Evolutionary conservation across 2,113 vertebrate genomes (phyloP).

Genomic region (Ursus arctos): DNA sequence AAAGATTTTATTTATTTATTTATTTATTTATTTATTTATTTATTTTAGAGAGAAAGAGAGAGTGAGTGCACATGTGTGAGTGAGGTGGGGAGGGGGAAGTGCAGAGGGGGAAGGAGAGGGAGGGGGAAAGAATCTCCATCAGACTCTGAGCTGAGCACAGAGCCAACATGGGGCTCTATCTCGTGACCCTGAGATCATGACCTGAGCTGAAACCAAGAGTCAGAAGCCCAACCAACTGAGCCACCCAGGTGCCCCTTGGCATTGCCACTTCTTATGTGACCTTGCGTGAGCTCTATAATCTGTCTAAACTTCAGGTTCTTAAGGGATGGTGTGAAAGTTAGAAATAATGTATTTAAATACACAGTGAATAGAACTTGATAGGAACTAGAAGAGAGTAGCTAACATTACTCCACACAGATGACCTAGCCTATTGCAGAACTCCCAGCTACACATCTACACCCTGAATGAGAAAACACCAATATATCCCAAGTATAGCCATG

Average conservation of each 20-base stretch:
- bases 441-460: background rate
- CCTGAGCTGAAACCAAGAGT: background rate
- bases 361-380: background rate
- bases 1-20: background rate
- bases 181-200: background rate
- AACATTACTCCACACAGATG: background rate
- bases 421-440: background rate
- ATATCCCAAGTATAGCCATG: background rate
- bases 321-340: background rate
- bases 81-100: fast-evolving
- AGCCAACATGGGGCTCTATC: background rate
- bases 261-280: background rate
- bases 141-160: background rate
- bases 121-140: background rate
- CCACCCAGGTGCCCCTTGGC: background rate
- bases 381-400: background rate
- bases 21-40: background rate
- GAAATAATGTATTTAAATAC: background rate
- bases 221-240: background rate
- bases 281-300: background rate
- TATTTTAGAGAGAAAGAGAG: background rate
- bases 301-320: background rate
- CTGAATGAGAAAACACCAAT: background rate
- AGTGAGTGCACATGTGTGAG: background rate
- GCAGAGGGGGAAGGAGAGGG: background rate